These are phyloP conservation scores for Mastomys coucha DNA, from an alignment of 2,113 vertebrate genomes.

Conservation along the genomic window DNA sequence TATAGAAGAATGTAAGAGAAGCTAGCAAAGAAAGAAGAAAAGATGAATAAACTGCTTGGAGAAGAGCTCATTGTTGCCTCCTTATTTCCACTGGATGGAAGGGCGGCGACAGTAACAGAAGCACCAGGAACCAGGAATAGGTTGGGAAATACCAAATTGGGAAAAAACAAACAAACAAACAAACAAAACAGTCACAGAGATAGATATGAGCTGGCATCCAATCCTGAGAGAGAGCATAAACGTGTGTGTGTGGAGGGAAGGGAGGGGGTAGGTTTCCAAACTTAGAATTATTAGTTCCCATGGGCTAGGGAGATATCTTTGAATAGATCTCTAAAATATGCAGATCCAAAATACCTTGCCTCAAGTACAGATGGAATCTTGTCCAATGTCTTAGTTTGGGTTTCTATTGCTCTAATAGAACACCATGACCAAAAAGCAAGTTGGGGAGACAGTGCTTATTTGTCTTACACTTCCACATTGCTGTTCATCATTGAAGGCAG, in stretches of 20 bases:
- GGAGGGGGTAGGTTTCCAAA: not conserved
- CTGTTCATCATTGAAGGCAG: not conserved
- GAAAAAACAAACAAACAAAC: too few species aligned
- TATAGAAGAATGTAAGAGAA: too few species aligned
- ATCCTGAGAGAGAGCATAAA: not conserved
- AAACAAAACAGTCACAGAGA: not conserved
- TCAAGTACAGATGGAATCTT: constrained; percentile 27
- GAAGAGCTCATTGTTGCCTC: too few species aligned
- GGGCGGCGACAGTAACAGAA: not conserved
- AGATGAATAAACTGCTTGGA: too few species aligned
- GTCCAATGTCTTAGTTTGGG: not conserved
- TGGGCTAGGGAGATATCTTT: not conserved
- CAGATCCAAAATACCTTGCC: constrained; percentile 10
- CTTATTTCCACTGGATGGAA: too few species aligned
- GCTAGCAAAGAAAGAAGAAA: too few species aligned
- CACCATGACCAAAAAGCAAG: not conserved
- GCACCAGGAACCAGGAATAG: not conserved
- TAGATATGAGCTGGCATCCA: not conserved
- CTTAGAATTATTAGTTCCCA: constrained; percentile 1
- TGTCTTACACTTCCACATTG: not conserved
- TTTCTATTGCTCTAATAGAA: not conserved
- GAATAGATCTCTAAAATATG: constrained; percentile 29
- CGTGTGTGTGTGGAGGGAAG: not conserved
- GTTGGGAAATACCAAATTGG: not conserved
- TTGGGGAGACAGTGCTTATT: not conserved